Evolutionary conservation across 2,797 vertebrate species (phyloP), one percentile per base, ranked within the genome.

Genomic region (Sebastes hubbsi): DNA sequence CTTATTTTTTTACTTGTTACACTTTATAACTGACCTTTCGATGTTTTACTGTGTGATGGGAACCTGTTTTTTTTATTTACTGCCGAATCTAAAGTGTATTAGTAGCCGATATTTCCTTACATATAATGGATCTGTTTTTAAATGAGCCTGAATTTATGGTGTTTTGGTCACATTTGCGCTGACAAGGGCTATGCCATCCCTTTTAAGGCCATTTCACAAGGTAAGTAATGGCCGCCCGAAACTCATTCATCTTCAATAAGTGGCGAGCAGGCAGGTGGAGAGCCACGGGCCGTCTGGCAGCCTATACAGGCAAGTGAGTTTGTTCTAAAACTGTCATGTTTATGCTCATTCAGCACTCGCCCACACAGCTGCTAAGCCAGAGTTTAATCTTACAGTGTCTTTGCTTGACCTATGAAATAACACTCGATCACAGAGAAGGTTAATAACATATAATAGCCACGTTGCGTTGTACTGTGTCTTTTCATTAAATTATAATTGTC

Each of bases 221-320:
- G 77, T 91, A 92, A 92, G 87, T 91, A 91, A 94, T 91, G 78
- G 82, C 69, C 18, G 14, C 72, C 81, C 63, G 79, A 75, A 78
- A 87, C 81, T 88, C 84, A 87, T 93, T 88, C 75, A 85, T 93
- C 91, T 89, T 89, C 84, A 88, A 66, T 88, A 88, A 92, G 87
- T 82, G 79, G 82, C 22, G 78, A 82, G 81, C 79, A 61, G 88
- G 91, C 91, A 90, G 85, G 87, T 87, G 87, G 90, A 88, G 87
- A 88, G 86, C 86, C 84, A 76, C 46, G 46, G 82, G 83, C 91
- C 54, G 80, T 63, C 89, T 82, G 79, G 88, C 82, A 81, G 77
- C 75, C 73, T 61, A 62, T 34, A 56, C 65, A 81, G 69, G 71
- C 69, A 68, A 77, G 84, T 56, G 59, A 64, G 84, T 83, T 87